phyloP scores from a whole-genome alignment of 2,888 invertebrate genomes.

The Oegoconia quadripuncta region DNA sequence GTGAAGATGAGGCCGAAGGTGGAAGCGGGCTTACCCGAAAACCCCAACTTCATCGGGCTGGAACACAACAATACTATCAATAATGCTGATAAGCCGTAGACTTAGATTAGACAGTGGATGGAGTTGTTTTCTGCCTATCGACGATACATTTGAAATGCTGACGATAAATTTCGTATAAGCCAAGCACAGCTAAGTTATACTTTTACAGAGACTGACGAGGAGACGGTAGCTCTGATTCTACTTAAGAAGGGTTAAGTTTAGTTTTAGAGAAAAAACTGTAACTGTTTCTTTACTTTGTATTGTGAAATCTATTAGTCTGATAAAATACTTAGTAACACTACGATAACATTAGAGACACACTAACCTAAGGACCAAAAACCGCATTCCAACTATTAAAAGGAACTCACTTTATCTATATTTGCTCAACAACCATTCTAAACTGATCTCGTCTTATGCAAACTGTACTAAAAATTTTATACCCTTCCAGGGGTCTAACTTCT shows the following conservation, averaged over 20 bases:
- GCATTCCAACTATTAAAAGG: conserved; percentile 34
- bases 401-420: conserved; percentile 35
- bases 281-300: background rate
- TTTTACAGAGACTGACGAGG: too few species aligned
- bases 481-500: background rate
- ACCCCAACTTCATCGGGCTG: too few species aligned
- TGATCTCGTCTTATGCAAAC: background rate
- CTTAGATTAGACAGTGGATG: too few species aligned
- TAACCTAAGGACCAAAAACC: conserved; percentile 31
- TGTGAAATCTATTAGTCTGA: background rate
- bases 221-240: too few species aligned
- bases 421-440: conserved; percentile 5
- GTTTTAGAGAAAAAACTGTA: background rate
- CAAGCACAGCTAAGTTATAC: too few species aligned
- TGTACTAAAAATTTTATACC: background rate
- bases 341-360: conserved; percentile 16
- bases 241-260: background rate
- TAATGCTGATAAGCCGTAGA: too few species aligned
- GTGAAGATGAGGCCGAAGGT: too few species aligned
- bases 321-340: background rate
- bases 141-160: too few species aligned
- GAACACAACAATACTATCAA: too few species aligned
- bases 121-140: too few species aligned
- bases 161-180: too few species aligned
- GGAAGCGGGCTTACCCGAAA: too few species aligned